Evolutionary conservation across 2,888 invertebrate species (phyloP).

Genomic region (Boloria selene): DNA sequence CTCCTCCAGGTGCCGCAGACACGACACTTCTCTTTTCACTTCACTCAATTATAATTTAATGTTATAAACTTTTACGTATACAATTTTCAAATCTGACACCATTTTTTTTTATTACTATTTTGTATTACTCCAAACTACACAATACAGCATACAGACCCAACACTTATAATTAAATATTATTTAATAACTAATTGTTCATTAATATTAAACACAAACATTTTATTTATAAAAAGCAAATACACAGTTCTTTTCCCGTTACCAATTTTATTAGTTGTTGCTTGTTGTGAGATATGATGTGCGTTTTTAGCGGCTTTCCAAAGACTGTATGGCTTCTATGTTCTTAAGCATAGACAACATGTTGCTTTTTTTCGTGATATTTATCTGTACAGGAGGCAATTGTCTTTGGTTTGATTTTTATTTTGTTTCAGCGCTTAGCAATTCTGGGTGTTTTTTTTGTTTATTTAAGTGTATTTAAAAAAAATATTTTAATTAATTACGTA

Average conservation of each 20-base stretch:
- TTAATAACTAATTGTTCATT: no score
- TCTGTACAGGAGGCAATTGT: not conserved
- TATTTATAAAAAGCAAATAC: no score
- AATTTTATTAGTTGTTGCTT: not conserved
- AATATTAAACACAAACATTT: no score
- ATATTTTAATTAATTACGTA: not conserved
- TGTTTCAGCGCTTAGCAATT: constrained; percentile 8
- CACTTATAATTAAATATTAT: no score
- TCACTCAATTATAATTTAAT: no score
- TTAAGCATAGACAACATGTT: not conserved
- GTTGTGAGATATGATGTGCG: not conserved
- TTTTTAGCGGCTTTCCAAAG: constrained; percentile 2
- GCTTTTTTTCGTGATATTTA: not conserved
- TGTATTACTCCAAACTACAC: no score
- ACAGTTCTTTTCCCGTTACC: not conserved
- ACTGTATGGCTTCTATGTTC: not conserved
- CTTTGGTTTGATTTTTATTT: constrained; percentile 8
- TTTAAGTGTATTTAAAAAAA: not conserved
- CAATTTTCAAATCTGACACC: no score
- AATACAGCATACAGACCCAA: no score
- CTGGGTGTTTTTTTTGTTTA: not conserved
- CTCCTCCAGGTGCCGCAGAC: constrained; percentile 54
- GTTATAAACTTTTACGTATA: no score
- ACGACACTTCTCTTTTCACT: not conserved
- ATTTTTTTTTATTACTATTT: no score